phyloP scores from a whole-genome alignment of 2,888 invertebrate genomes.

The Idaea aversata region DNA sequence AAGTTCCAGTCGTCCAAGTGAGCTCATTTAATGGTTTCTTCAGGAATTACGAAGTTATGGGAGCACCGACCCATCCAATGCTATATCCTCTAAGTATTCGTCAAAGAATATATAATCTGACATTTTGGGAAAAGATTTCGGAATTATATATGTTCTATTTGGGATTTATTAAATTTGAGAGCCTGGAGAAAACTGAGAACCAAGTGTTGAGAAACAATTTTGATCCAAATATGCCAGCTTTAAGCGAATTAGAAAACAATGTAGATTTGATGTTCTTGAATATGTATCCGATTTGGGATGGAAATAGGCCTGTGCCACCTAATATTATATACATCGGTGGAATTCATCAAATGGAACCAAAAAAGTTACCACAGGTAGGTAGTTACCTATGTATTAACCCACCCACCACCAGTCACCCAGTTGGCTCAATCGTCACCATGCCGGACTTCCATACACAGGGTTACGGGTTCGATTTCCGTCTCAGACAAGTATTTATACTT shows the following conservation, averaged over 20 bases:
- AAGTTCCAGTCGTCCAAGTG: neutral
- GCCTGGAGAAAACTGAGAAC: neutral
- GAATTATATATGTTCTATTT: conserved; percentile 22
- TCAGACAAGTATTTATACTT: no score
- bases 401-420: no score
- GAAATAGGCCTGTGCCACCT: conserved; percentile 54
- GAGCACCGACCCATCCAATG: neutral
- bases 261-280: conserved; percentile 60
- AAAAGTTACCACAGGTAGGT: conserved; percentile 44
- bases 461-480: no score
- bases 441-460: no score
- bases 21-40: neutral
- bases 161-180: conserved; percentile 18
- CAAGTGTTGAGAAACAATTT: neutral
- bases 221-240: conserved; percentile 21
- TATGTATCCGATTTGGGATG: conserved; percentile 49
- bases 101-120: conserved; percentile 12
- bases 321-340: conserved; percentile 56
- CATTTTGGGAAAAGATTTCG: conserved; percentile 30
- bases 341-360: conserved; percentile 46
- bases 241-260: conserved; percentile 33
- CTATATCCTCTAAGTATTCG: conserved; percentile 13
- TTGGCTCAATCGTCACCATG: no score
- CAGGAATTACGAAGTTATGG: neutral
- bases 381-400: conserved; percentile 10